Conservation (phyloP, 2,888 invertebrate genomes). For the Cephus rjabovi region DNA sequence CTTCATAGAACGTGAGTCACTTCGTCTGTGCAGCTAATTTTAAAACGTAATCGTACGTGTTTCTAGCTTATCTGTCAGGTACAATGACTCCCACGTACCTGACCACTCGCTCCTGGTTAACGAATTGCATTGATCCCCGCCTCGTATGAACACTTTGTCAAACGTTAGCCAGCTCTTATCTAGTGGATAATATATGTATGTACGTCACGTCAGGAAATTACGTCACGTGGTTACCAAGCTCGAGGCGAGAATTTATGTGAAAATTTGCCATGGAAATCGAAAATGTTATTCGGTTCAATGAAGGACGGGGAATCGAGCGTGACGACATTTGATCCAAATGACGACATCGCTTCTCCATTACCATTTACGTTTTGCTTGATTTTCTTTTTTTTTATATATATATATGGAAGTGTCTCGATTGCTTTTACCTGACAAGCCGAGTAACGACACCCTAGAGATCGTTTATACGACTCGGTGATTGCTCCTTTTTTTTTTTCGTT, state of each 20-base stretch:
- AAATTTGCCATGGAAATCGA: background rate
- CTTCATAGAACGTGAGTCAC: background rate
- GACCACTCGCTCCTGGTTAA: background rate
- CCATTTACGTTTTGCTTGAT: background rate
- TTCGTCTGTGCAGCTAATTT: background rate
- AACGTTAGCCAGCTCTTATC: background rate
- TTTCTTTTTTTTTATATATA: background rate
- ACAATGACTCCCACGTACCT: background rate
- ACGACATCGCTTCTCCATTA: background rate
- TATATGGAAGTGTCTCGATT: background rate
- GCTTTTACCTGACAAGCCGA: background rate
- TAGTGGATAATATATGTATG: background rate
- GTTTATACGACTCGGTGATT: background rate
- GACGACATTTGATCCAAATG: background rate
- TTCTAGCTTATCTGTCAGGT: background rate
- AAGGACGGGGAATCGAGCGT: background rate
- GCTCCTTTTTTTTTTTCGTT: background rate
- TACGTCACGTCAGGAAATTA: background rate
- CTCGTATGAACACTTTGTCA: background rate
- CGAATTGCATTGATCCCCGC: background rate
- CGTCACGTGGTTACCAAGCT: background rate
- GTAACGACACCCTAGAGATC: background rate
- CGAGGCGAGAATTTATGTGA: background rate
- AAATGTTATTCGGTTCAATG: background rate
- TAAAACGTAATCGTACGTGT: background rate